A percentile compares a stretch with the other conserved stretches of the same genome.
Conservation (phyloP, 2,888 invertebrate species). For the Platypus cylindrus region DNA sequence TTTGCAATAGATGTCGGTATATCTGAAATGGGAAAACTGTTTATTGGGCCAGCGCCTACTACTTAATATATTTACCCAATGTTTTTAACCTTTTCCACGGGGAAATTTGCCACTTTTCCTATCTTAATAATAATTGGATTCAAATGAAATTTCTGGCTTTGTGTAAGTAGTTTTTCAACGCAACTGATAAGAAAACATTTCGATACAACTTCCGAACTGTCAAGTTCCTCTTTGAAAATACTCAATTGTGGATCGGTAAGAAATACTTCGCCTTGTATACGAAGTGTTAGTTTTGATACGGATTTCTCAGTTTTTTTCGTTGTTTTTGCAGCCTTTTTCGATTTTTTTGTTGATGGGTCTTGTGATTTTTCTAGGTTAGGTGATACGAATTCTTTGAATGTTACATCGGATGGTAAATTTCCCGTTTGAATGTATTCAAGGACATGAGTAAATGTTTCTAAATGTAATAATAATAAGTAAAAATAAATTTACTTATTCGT, state of each 20-base stretch:
- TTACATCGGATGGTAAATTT: background rate
- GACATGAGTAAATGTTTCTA: background rate
- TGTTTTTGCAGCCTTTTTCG: conserved; percentile 6
- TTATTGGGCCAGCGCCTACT: too few relatives aligned
- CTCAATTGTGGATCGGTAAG: conserved; percentile 17
- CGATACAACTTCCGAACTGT: conserved; percentile 6
- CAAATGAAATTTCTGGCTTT: conserved; percentile 19
- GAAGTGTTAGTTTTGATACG: conserved; percentile 8
- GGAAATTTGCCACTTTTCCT: conserved; percentile 19
- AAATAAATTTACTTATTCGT: background rate
- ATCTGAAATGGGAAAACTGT: too few relatives aligned
- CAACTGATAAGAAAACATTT: conserved; percentile 15
- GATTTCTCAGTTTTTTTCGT: conserved; percentile 7
- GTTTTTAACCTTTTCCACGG: conserved; percentile 16
- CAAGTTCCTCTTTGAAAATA: conserved; percentile 12
- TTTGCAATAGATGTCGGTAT: conserved; percentile 11
- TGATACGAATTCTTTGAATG: background rate
- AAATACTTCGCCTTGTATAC: conserved; percentile 19
- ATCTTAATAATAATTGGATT: conserved; percentile 23
- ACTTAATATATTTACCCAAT: conserved; percentile 8
- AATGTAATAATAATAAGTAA: too few relatives aligned
- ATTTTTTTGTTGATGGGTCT: conserved; percentile 2
- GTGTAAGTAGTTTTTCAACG: conserved; percentile 17
- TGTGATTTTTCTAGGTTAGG: background rate
- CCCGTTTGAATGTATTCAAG: conserved; percentile 2